Evolutionary conservation across 2,113 vertebrate species (phyloP).

Genomic region (Turdus rufiventris): DNA sequence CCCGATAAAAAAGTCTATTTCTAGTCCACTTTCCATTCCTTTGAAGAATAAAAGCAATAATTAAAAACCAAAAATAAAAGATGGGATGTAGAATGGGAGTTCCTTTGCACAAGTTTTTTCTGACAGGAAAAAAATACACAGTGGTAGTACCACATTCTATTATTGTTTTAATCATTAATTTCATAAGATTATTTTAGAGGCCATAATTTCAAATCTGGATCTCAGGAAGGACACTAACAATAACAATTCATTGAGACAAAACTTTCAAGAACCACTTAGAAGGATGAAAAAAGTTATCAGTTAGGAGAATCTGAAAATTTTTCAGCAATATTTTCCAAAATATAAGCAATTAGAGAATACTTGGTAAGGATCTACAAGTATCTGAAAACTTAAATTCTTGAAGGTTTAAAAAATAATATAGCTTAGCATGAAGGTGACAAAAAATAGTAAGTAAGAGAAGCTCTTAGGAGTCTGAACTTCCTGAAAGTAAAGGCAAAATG

Average conservation of each 20-base stretch:
- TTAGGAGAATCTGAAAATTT: neutral
- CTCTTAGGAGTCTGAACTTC: neutral
- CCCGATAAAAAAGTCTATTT: rapidly evolving
- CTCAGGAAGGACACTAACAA: neutral
- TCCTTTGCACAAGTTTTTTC: neutral
- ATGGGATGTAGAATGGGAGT: rapidly evolving
- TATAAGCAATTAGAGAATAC: neutral
- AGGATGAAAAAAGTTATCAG: neutral
- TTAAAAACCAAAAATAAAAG: neutral
- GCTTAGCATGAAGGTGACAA: neutral
- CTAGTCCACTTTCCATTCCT: neutral
- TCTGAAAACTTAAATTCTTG: neutral
- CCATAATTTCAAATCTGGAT: neutral
- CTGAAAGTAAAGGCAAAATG: neutral
- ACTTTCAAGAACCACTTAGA: neutral
- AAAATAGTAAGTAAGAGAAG: neutral
- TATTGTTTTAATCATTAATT: neutral
- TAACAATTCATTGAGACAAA: neutral
- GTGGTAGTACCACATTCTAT: neutral
- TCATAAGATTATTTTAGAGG: neutral
- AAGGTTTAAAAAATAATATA: neutral
- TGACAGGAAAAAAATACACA: neutral
- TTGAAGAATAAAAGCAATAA: neutral
- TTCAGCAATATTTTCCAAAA: neutral
- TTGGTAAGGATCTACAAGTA: neutral